A percentile compares a stretch with the other conserved stretches of the same genome.
phyloP scores from a whole-genome alignment of 53 echinoderm and acorn worm genomes.

The Echinarachnius parma region DNA sequence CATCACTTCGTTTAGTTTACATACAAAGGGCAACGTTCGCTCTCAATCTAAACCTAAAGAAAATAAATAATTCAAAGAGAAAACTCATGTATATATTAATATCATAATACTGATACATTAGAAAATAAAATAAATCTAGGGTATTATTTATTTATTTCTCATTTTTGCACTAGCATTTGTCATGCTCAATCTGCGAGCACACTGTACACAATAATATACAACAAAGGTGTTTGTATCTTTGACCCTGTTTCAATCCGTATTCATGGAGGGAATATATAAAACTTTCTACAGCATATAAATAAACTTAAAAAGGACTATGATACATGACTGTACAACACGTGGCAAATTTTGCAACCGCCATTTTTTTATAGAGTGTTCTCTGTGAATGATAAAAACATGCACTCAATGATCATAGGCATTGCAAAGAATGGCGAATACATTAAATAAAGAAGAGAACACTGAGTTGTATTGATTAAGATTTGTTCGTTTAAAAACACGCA shows the following conservation, averaged over 20 bases:
- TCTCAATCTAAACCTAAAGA: neutral
- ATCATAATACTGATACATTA: conserved; percentile 35
- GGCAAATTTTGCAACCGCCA: neutral
- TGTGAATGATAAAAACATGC: too few species aligned
- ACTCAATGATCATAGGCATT: too few species aligned
- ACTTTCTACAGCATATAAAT: conserved; percentile 43
- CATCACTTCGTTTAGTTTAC: too few species aligned
- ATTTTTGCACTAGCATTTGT: conserved; percentile 14
- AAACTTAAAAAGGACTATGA: conserved; percentile 31
- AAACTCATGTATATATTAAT: conserved; percentile 28
- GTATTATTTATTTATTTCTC: neutral
- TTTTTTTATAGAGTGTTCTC: too few species aligned
- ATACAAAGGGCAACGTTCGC: too few species aligned
- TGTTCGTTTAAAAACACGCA: too few species aligned
- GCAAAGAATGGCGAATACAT: too few species aligned
- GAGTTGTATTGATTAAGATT: too few species aligned
- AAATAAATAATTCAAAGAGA: conserved; percentile 20
- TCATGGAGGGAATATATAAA: conserved; percentile 46
- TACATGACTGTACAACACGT: conserved; percentile 43
- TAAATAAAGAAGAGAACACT: too few species aligned
- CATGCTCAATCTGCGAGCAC: conserved; percentile 5
- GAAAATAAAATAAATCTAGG: conserved; percentile 12
- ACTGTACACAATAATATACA: conserved; percentile 43
- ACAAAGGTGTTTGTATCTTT: neutral
- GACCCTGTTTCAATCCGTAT: conserved; percentile 38